Percentiles rank a stretch among this genome's conserved stretches.
phyloP scores from a whole-genome alignment of 2,888 invertebrate genomes.

The Blastobasis adustella region DNA sequence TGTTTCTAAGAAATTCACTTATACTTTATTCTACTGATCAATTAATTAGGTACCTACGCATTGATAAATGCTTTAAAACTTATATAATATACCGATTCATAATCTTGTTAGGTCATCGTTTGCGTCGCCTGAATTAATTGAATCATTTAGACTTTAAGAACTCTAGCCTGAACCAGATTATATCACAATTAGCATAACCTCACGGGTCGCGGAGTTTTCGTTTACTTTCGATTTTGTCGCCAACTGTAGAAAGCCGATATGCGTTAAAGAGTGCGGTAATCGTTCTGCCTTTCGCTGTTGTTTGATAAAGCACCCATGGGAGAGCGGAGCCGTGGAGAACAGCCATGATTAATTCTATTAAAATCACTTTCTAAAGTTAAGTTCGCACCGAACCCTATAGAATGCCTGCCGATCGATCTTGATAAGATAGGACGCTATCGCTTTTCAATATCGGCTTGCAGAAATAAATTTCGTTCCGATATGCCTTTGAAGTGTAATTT shows the following conservation, averaged over 20 bases:
- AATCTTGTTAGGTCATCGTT: no score
- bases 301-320: slow-evolving; percentile 8
- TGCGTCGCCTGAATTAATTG: background rate
- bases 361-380: slow-evolving; percentile 15
- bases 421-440: background rate
- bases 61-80: no score
- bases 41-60: no score
- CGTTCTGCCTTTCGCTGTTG: slow-evolving; percentile 21
- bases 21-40: background rate
- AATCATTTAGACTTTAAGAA: no score
- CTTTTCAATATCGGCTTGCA: no score
- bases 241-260: slow-evolving; percentile 8
- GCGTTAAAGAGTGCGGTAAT: slow-evolving; percentile 9
- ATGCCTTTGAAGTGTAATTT: no score
- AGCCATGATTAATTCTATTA: slow-evolving; percentile 18
- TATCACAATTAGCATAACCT: no score
- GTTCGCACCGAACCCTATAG: slow-evolving; percentile 5
- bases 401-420: slow-evolving; percentile 11
- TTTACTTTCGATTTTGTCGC: background rate
- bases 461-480: no score
- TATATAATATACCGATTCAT: no score
- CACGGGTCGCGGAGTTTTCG: no score
- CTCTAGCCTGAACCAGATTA: no score
- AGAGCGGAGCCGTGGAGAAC: slow-evolving; percentile 11
- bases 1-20: background rate